A percentile compares a stretch with the other conserved stretches of the same genome.
Evolutionary conservation across 2,888 invertebrate species (phyloP).

Genomic region (Spodoptera exigua): DNA sequence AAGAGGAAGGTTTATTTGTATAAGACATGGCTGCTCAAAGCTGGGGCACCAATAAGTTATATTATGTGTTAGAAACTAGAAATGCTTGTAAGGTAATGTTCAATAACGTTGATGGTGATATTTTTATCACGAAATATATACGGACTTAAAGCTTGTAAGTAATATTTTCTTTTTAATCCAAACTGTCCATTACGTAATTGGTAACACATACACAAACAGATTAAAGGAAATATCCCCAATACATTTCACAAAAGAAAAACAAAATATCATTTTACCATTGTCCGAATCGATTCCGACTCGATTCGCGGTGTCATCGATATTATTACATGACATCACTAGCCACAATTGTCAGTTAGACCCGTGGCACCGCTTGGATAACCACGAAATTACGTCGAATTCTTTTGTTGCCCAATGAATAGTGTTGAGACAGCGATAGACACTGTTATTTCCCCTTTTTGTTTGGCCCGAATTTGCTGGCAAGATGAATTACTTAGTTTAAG

Average conservation of each 20-base stretch:
- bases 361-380: conserved; percentile 63
- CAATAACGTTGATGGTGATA: too few species aligned
- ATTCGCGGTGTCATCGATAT: conserved; percentile 29
- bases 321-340: conserved; percentile 53
- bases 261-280: conserved; percentile 8
- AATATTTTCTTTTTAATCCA: too few species aligned
- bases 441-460: conserved; percentile 59
- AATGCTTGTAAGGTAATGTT: too few species aligned
- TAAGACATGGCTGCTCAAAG: too few species aligned
- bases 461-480: conserved; percentile 48
- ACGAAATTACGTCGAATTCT: conserved; percentile 63
- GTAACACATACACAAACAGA: too few species aligned
- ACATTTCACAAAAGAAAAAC: conserved; percentile 3
- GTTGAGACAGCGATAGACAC: conserved; percentile 59
- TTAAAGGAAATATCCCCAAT: not conserved
- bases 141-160: too few species aligned
- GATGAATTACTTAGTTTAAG: conserved; percentile 53
- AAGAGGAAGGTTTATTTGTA: too few species aligned
- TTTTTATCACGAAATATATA: too few species aligned
- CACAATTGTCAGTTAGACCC: conserved; percentile 54
- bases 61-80: too few species aligned
- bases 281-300: conserved; percentile 11
- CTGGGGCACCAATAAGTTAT: too few species aligned
- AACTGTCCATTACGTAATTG: too few species aligned
- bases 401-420: conserved; percentile 61